These are phyloP conservation scores for Perizoma affinitatum DNA, from an alignment of 2,888 invertebrate genomes.

Conservation along the genomic window DNA sequence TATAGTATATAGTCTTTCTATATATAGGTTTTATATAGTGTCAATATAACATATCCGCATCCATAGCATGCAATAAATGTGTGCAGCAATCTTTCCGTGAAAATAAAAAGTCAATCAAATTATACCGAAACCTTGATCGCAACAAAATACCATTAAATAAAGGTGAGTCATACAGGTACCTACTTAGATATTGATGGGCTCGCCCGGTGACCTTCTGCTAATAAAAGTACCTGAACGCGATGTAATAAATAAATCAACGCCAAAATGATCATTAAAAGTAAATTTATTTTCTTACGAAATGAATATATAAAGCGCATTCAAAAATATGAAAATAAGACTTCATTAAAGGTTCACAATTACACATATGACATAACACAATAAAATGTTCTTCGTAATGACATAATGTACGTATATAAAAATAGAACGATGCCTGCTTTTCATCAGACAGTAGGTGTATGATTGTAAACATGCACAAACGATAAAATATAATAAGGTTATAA, in stretches of 20 bases:
- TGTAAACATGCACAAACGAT: slow-evolving; percentile 45
- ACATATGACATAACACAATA: slow-evolving; percentile 25
- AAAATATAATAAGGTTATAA: slow-evolving; percentile 23
- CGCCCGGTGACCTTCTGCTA: slow-evolving; percentile 34
- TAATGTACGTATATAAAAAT: slow-evolving; percentile 21
- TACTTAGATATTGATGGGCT: slow-evolving; percentile 33
- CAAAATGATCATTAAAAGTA: neutral
- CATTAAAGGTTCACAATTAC: slow-evolving; percentile 27
- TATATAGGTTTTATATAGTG: neutral
- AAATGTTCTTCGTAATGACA: slow-evolving; percentile 6
- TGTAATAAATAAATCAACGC: slow-evolving; percentile 13
- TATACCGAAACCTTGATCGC: slow-evolving; percentile 21
- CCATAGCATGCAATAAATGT: slow-evolving; percentile 44
- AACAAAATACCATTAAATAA: slow-evolving; percentile 29
- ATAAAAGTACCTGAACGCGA: slow-evolving; percentile 24
- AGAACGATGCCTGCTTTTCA: slow-evolving; percentile 12
- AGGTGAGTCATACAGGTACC: slow-evolving; percentile 29
- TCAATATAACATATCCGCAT: slow-evolving; percentile 38
- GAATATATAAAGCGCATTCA: neutral
- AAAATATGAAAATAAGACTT: slow-evolving; percentile 11
- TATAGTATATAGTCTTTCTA: neutral
- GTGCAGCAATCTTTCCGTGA: slow-evolving; percentile 26
- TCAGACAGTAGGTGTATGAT: slow-evolving; percentile 12
- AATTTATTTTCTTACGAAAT: slow-evolving; percentile 2
- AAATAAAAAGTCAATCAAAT: slow-evolving; percentile 24